These are phyloP conservation scores for Watsonalla binaria DNA, from an alignment of 2,888 invertebrate genomes.

Conservation along the genomic window DNA sequence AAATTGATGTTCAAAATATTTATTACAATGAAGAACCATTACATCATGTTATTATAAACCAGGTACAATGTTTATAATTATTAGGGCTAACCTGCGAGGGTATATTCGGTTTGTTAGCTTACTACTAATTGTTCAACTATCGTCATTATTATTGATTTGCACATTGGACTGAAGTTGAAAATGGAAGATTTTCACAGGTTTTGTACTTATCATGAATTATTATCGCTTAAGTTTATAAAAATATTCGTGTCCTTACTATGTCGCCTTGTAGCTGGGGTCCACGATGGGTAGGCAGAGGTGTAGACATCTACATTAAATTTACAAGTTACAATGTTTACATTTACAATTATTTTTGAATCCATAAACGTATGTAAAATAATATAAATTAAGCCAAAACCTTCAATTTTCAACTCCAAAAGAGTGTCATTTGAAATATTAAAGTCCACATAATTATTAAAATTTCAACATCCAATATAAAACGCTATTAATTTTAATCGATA, in stretches of 20 bases:
- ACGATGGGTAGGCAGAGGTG: no score
- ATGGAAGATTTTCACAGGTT: neutral
- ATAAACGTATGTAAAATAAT: no score
- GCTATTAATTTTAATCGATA: constrained; percentile 38
- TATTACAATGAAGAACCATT: constrained; percentile 72
- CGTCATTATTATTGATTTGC: constrained; percentile 12
- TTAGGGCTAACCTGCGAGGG: constrained; percentile 40
- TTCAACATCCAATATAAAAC: constrained; percentile 8
- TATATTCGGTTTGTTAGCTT: constrained; percentile 15
- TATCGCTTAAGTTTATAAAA: no score
- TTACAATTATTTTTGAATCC: no score
- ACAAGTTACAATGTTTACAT: no score
- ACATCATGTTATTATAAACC: constrained; percentile 71
- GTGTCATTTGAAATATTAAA: neutral
- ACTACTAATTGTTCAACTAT: constrained; percentile 17
- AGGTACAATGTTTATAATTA: constrained; percentile 73
- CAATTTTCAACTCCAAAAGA: neutral
- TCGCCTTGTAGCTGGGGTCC: no score
- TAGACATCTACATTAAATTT: no score
- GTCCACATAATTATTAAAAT: neutral
- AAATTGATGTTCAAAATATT: constrained; percentile 67
- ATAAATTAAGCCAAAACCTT: neutral
- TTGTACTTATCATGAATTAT: no score
- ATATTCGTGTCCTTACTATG: no score
- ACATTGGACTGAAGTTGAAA: neutral